A percentile compares a stretch with the other conserved stretches of the same genome.
Conservation (phyloP, 1,140 invertebrate species). For the Drosophila baimaii region DNA sequence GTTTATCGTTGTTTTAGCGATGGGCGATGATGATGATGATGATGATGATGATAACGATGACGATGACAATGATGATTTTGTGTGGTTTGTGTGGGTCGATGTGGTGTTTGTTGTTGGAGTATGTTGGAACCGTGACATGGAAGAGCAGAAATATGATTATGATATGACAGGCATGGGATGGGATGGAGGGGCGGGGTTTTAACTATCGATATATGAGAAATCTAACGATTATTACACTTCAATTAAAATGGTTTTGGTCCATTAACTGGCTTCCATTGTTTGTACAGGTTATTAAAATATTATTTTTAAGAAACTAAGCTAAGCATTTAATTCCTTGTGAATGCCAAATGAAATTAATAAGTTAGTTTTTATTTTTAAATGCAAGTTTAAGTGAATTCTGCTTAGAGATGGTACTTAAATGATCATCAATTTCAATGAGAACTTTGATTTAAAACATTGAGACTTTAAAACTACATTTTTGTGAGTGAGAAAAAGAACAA, state of each 20-base stretch:
- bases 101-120: conserved; percentile 31
- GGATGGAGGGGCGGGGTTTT: not conserved
- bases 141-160: conserved; percentile 45
- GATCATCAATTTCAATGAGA: too few species aligned
- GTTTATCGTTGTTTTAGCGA: conserved; percentile 39
- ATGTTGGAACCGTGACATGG: conserved; percentile 42
- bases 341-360: too few species aligned
- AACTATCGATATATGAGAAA: not conserved
- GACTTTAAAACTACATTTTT: too few species aligned
- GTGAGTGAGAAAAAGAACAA: too few species aligned
- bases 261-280: too few species aligned
- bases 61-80: conserved; percentile 17
- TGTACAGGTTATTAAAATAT: too few species aligned
- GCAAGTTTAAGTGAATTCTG: not conserved
- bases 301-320: too few species aligned
- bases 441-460: too few species aligned
- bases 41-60: conserved; percentile 13
- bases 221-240: not conserved
- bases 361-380: not conserved
- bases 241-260: too few species aligned
- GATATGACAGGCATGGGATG: conserved; percentile 14
- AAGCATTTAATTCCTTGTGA: too few species aligned
- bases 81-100: conserved; percentile 23
- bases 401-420: too few species aligned
- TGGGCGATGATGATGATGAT: conserved; percentile 12